phyloP scores from a whole-genome alignment of 2,888 invertebrate species.

The Iphiclides podalirius region DNA sequence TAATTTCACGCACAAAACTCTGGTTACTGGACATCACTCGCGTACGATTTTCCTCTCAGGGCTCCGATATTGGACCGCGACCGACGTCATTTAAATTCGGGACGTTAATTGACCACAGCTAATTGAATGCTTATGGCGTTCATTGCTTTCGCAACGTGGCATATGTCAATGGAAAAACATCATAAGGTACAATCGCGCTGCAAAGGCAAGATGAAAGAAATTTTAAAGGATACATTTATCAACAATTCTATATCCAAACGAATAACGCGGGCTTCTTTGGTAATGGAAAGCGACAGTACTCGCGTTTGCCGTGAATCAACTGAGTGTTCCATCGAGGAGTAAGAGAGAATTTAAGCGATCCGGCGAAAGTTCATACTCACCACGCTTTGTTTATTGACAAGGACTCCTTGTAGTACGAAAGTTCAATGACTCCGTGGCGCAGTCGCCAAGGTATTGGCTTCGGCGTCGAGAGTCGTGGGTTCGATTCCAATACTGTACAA shows the following conservation, averaged over 20 bases:
- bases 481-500: too few relatives aligned
- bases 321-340: conserved; percentile 1
- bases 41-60: background rate
- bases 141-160: background rate
- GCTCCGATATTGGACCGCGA: background rate
- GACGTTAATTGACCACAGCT: conserved; percentile 13
- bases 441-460: too few relatives aligned
- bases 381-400: conserved; percentile 6
- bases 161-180: conserved; percentile 7
- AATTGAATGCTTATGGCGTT: conserved; percentile 3
- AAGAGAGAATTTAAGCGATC: conserved; percentile 1
- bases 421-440: too few relatives aligned
- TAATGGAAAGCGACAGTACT: too few relatives aligned
- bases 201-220: too few relatives aligned
- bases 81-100: conserved; percentile 4
- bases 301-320: too few relatives aligned
- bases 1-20: too few relatives aligned
- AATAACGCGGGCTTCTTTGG: too few relatives aligned
- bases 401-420: background rate
- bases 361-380: conserved; percentile 5
- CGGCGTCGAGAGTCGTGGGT: too few relatives aligned
- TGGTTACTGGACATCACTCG: too few relatives aligned
- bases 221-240: too few relatives aligned
- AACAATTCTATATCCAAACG: too few relatives aligned
- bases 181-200: background rate